phyloP scores from a whole-genome alignment of 2,797 vertebrate genomes.

The Acipenser transmontanus region DNA sequence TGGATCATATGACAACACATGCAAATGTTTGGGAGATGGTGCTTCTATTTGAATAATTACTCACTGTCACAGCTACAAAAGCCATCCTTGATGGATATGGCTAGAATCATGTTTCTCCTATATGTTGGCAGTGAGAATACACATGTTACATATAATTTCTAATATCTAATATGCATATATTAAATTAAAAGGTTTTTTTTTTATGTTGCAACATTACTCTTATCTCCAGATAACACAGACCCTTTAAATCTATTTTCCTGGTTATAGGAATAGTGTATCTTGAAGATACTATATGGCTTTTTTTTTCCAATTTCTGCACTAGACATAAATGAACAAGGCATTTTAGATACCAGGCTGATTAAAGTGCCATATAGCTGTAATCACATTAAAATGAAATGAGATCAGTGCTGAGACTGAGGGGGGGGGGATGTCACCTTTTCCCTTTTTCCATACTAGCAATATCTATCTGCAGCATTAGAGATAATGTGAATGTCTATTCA shows the following conservation, averaged over 20 bases:
- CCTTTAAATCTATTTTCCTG: too few species aligned
- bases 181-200: too few species aligned
- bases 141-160: too few species aligned
- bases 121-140: too few species aligned
- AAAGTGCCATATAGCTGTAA: neutral
- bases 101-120: neutral
- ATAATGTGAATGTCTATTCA: constrained; percentile 2
- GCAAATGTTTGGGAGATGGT: neutral
- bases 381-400: neutral
- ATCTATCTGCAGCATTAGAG: constrained; percentile 1
- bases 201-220: too few species aligned
- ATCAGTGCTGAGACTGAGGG: neutral
- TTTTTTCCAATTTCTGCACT: neutral
- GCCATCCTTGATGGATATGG: neutral
- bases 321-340: neutral
- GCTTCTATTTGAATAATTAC: neutral
- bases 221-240: too few species aligned
- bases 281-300: too few species aligned
- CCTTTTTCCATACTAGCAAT: neutral
- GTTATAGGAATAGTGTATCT: too few species aligned
- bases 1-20: neutral
- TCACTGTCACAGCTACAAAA: neutral
- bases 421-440: neutral
- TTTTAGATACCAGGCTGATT: neutral
- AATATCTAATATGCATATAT: too few species aligned